Conservation (phyloP, 2,113 vertebrate species). For the Ardeotis arabs region DNA sequence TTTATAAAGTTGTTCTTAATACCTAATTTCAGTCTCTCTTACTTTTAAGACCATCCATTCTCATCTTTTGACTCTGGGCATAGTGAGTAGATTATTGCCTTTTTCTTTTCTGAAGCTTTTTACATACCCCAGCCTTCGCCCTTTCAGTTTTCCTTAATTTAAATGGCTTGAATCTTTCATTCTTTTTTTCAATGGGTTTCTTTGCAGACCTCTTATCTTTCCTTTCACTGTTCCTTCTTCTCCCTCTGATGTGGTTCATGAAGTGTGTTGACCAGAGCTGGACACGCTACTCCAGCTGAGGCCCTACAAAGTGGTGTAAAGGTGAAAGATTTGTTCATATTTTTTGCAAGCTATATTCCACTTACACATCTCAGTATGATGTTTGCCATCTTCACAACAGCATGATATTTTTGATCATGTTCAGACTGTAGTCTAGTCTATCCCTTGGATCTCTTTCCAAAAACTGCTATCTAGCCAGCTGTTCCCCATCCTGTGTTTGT, state of each 20-base stretch:
- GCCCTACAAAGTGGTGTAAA: not conserved
- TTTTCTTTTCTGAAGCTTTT: not conserved
- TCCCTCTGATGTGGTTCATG: not conserved
- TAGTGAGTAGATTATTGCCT: not conserved
- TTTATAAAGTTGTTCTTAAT: not conserved
- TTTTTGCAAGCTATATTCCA: not conserved
- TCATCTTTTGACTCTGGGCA: not conserved
- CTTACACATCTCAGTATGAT: not conserved
- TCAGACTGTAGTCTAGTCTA: not conserved
- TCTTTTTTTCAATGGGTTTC: not conserved
- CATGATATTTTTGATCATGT: constrained; percentile 23
- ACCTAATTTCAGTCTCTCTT: not conserved
- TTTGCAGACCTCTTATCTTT: not conserved
- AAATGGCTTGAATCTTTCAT: not conserved
- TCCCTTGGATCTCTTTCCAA: constrained; percentile 18
- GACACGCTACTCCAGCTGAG: not conserved
- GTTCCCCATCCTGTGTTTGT: not conserved
- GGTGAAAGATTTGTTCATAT: not conserved
- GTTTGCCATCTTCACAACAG: constrained; percentile 31
- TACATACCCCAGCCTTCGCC: not conserved
- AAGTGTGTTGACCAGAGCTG: not conserved
- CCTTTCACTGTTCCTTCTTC: not conserved
- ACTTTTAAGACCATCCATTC: not conserved
- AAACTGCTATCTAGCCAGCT: not conserved
- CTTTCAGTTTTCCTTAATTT: not conserved